Base-by-base conservation (phyloP, 2,113 vertebrate genomes). In the Budorcas taxicolor region DNA sequence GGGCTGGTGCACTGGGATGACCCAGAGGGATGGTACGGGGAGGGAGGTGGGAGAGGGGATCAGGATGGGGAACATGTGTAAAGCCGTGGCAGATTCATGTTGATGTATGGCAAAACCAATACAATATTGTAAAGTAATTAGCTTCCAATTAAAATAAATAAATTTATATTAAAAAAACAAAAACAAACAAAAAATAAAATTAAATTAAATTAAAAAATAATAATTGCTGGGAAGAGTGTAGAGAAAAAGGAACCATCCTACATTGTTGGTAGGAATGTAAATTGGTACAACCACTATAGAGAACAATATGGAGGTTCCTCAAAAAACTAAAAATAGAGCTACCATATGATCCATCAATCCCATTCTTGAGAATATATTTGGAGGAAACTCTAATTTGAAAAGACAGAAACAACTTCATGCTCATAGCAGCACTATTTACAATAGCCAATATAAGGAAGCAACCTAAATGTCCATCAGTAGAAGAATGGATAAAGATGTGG, bases 61-160 rank as follows among this genome's bases (percentile, higher is more conserved):
- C 58, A 62, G 29, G 58, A 60, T 60, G 58, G 27, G 58, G 58
- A 60, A 13, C 27, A 60, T 2, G 5, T 60, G 58, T 60, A 31
- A 6, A 60, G 27, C 58, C 1, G 0, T 60, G 58, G 58, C 0
- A 0, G 27, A 14, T 31, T 60, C 58, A 60, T 31, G 12, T 14
- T 14, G 12, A 60, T 60, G 6, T 14, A 60, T 14, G 27, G 58
- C 27, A 60, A 60, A 60, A 60, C 25, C 58, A 60, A 60, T 60
- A 60, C 27, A 29, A 60, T 60, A 31, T 12, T 60, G 12, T 31
- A 60, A 60, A 60, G 12, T 29, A 29, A 31, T 60, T 60, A 60
- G 58, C 58, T 27, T 29, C 27, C 12, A 60, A 60, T 60, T 60
- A 60, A 60, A 29, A 60, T 29, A 60, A 58, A 29, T 60, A 31